Evolutionary conservation across 2,113 vertebrate genomes (phyloP).

Genomic region (Cricetomys ansorgei): DNA sequence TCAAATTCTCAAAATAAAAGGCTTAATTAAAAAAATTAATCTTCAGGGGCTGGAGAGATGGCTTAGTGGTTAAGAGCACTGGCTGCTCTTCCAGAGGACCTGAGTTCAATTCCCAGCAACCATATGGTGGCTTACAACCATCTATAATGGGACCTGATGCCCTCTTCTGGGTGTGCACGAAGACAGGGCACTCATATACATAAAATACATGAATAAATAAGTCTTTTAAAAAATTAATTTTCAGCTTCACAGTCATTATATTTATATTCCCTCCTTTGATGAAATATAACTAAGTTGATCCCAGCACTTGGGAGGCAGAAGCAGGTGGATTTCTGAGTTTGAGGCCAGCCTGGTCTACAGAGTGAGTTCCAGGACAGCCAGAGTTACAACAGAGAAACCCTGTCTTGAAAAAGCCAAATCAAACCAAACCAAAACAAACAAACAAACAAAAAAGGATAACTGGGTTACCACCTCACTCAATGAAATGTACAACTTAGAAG

Average conservation of each 20-base stretch:
- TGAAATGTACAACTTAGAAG: not conserved
- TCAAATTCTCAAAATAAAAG: conserved; percentile 52
- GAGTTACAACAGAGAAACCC: no score
- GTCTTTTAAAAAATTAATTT: not conserved
- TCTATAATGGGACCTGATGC: no score
- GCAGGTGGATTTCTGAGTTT: not conserved
- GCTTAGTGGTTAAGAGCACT: no score
- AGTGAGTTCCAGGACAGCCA: not conserved
- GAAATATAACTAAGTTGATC: not conserved
- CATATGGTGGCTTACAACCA: no score
- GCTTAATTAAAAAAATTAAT: not conserved
- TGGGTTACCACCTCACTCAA: not conserved
- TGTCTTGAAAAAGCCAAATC: no score
- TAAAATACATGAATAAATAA: no score
- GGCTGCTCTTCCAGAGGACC: no score
- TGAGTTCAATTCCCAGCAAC: no score
- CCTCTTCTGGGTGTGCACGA: no score
- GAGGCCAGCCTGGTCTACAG: not conserved
- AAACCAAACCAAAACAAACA: no score
- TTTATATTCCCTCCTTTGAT: not conserved
- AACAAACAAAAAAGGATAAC: not conserved
- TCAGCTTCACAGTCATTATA: not conserved
- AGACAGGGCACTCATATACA: no score
- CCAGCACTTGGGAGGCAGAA: not conserved
- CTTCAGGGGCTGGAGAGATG: no score